Conservation (phyloP, 2,888 invertebrate genomes). For the Serripes groenlandicus region DNA sequence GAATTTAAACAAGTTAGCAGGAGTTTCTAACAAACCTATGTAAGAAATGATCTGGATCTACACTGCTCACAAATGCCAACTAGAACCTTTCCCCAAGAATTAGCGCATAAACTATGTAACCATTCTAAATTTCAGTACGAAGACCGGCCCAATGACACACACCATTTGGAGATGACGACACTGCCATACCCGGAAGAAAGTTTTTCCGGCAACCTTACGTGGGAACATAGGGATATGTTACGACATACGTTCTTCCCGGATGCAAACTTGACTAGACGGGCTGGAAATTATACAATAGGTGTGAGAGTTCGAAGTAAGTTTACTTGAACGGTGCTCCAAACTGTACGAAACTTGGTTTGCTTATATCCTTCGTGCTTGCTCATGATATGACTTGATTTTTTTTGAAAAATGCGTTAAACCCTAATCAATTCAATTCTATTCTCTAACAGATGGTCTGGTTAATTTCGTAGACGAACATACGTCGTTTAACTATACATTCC, state of each 20-base stretch:
- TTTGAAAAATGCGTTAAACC: too few relatives aligned
- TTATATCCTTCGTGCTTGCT: too few relatives aligned
- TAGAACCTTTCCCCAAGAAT: too few relatives aligned
- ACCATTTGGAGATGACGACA: conserved; percentile 76
- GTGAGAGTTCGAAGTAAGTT: conserved; percentile 80
- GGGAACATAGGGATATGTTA: conserved; percentile 70
- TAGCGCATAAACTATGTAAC: too few relatives aligned
- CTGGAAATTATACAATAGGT: conserved; percentile 84
- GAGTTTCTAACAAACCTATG: too few relatives aligned
- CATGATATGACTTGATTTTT: too few relatives aligned
- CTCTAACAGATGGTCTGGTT: conserved; percentile 70
- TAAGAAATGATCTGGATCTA: too few relatives aligned
- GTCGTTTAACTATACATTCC: conserved; percentile 81
- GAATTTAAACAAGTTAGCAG: too few relatives aligned
- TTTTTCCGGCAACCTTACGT: conserved; percentile 54
- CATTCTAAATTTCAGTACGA: too few relatives aligned
- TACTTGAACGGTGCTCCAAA: neutral
- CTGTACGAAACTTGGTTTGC: too few relatives aligned
- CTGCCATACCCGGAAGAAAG: conserved; percentile 75
- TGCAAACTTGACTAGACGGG: conserved; percentile 74
- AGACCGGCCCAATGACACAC: conserved; percentile 82
- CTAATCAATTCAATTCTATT: too few relatives aligned
- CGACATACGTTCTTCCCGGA: conserved; percentile 81
- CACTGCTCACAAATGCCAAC: too few relatives aligned
- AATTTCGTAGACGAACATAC: conserved; percentile 67